Evolutionary conservation across 2,888 invertebrate genomes (phyloP).

Genomic region (Xestoiulus laeticollis): DNA sequence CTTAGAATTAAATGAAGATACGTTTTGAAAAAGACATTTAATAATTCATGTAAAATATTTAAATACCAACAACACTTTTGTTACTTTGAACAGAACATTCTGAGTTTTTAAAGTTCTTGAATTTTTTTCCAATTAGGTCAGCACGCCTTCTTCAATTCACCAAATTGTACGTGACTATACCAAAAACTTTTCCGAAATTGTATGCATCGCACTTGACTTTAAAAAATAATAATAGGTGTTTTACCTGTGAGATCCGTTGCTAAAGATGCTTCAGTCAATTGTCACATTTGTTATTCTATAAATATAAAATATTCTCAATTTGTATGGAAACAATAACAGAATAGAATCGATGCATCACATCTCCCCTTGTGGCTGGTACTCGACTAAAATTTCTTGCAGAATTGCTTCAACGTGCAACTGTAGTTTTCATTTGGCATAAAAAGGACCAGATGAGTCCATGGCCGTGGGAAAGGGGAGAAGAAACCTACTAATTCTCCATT

Average conservation of each 20-base stretch:
- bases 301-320: neutral
- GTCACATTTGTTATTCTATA: slow-evolving; percentile 10
- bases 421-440: neutral
- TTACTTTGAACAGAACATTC: too few relatives aligned
- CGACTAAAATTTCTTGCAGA: neutral
- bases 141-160: neutral
- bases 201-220: neutral
- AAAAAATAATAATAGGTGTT: neutral
- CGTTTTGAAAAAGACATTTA: too few relatives aligned
- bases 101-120: too few relatives aligned
- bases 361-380: neutral
- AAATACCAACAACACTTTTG: too few relatives aligned
- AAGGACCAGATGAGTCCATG: slow-evolving; percentile 26
- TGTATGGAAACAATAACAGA: neutral
- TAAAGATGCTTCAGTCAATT: neutral
- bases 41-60: too few relatives aligned
- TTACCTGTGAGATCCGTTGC: slow-evolving; percentile 11
- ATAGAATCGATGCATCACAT: neutral
- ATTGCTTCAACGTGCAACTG: neutral
- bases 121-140: neutral
- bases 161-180: neutral
- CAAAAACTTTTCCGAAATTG: neutral
- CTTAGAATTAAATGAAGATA: too few relatives aligned
- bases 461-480: neutral
- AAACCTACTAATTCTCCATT: neutral